Percentiles rank a stretch among this genome's conserved stretches.
Conservation (phyloP, 2,888 invertebrate species). For the Cremastinae sp. region DNA sequence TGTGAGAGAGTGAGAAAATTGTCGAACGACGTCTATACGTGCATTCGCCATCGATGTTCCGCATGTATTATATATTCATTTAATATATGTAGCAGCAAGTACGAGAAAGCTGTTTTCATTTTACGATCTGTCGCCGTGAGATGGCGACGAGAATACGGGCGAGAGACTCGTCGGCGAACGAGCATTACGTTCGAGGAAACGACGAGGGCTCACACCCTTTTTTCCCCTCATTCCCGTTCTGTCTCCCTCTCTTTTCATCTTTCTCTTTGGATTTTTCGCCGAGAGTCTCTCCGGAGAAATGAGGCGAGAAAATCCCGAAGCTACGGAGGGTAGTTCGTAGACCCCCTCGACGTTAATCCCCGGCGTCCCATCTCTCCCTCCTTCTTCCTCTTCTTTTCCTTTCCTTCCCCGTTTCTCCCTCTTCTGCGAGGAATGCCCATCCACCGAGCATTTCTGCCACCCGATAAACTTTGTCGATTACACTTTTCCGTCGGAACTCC, state of each 20-base stretch:
- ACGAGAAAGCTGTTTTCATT: constrained; percentile 66
- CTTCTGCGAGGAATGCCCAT: constrained; percentile 53
- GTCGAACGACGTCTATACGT: constrained; percentile 17
- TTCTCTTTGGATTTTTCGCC: constrained; percentile 49
- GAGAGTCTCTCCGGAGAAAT: constrained; percentile 71
- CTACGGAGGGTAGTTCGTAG: constrained; percentile 58
- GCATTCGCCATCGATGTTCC: constrained; percentile 17
- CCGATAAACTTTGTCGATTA: constrained; percentile 78
- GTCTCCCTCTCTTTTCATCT: no score
- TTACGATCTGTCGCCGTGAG: constrained; percentile 65
- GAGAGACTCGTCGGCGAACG: constrained; percentile 13
- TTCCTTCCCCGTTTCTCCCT: constrained; percentile 30
- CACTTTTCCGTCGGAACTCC: constrained; percentile 72
- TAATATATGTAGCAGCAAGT: neutral
- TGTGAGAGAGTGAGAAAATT: constrained; percentile 14
- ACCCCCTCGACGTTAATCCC: constrained; percentile 42
- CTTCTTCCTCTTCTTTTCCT: constrained; percentile 62
- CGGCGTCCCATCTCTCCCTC: constrained; percentile 33
- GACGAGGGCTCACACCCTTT: constrained; percentile 30
- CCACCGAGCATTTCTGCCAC: constrained; percentile 67
- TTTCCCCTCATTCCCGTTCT: no score
- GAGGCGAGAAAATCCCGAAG: constrained; percentile 69
- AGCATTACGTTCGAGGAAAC: constrained; percentile 46
- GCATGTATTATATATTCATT: constrained; percentile 4
- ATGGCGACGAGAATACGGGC: constrained; percentile 40